Conservation (phyloP, 1,140 invertebrate genomes). For the Brachionus plicatilis region DNA sequence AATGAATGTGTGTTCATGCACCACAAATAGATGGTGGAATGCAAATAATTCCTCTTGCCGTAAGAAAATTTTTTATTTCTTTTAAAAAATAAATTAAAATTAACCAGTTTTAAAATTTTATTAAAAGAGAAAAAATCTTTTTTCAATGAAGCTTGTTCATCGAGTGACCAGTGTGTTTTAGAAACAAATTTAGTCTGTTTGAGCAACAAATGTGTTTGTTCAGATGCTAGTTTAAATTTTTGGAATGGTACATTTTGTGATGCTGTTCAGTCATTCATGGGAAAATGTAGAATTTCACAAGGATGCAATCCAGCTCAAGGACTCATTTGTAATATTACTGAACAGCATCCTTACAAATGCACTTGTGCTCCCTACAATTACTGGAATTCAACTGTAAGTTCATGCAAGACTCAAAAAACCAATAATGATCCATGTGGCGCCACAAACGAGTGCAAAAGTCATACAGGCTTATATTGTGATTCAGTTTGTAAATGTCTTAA, state of each 20-base stretch:
- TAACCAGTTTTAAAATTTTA: too few relatives aligned
- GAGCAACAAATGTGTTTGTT: neutral
- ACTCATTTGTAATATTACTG: constrained; percentile 23
- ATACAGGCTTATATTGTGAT: neutral
- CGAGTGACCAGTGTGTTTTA: neutral
- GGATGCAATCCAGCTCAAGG: constrained; percentile 19
- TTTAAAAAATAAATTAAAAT: neutral
- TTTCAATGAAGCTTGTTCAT: neutral
- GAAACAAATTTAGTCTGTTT: constrained; percentile 13
- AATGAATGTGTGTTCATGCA: neutral
- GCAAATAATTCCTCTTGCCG: neutral
- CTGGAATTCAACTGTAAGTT: neutral
- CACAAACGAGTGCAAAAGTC: neutral
- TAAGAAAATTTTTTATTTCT: neutral
- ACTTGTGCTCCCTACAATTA: neutral
- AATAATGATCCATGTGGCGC: neutral
- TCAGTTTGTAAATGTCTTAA: neutral
- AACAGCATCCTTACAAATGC: neutral
- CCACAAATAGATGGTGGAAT: neutral
- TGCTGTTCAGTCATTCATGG: neutral
- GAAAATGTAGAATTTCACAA: neutral
- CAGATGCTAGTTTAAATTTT: neutral
- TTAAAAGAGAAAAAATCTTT: neutral
- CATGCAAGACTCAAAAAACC: neutral
- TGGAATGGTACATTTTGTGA: constrained; percentile 37